phyloP scores from a whole-genome alignment of 2,113 vertebrate species.

The Thinocorus orbignyianus region DNA sequence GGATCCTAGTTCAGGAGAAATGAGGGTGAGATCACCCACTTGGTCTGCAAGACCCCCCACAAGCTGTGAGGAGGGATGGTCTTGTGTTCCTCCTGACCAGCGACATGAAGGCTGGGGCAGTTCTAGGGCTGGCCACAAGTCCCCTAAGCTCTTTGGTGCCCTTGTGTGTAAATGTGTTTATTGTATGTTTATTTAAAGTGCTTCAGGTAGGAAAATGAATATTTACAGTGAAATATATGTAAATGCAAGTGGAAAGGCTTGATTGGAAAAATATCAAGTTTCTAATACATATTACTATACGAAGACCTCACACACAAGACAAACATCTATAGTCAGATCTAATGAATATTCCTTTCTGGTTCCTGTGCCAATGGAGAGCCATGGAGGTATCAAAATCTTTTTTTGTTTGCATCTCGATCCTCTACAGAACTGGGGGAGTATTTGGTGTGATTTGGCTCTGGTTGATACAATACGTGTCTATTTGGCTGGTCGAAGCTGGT shows the following conservation, averaged over 20 bases:
- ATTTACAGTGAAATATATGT: slow-evolving; percentile 69
- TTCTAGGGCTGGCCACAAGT: neutral
- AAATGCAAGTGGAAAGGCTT: slow-evolving; percentile 67
- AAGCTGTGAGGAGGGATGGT: neutral
- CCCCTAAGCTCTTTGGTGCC: neutral
- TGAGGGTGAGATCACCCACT: neutral
- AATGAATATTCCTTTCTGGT: slow-evolving; percentile 43
- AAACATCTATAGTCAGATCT: slow-evolving; percentile 52
- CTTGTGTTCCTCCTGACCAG: neutral
- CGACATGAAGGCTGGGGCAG: neutral
- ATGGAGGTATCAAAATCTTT: slow-evolving; percentile 4
- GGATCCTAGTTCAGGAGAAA: neutral
- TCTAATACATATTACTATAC: slow-evolving; percentile 67
- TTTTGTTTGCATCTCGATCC: neutral
- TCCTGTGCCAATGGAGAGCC: slow-evolving; percentile 34
- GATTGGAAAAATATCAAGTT: slow-evolving; percentile 70
- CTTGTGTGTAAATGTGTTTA: neutral
- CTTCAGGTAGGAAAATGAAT: slow-evolving; percentile 52
- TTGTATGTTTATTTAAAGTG: slow-evolving; percentile 27
- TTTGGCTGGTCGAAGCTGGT: neutral
- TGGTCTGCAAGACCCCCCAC: neutral
- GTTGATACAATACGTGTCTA: neutral
- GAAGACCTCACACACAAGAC: slow-evolving; percentile 68
- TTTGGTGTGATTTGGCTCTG: neutral
- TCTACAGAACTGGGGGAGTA: neutral